phyloP scores from a whole-genome alignment of 2,888 invertebrate species.

The Eupithecia dodoneata region DNA sequence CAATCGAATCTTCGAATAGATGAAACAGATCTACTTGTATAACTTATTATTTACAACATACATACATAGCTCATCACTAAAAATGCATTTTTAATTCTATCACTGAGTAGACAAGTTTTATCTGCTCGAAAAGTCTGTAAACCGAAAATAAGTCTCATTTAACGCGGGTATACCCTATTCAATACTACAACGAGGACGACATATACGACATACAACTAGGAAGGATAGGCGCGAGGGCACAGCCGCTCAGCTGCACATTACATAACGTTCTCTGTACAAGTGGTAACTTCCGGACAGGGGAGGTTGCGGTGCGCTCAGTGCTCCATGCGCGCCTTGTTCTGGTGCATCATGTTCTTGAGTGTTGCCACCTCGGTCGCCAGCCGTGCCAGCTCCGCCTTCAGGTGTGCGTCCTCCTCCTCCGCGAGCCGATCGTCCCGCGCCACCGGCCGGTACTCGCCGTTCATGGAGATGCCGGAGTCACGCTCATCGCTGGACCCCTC shows the following conservation, averaged over 20 bases:
- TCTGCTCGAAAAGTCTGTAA: slow-evolving; percentile 82
- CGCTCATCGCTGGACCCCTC: slow-evolving; percentile 96
- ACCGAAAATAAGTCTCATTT: slow-evolving; percentile 76
- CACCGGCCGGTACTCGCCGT: slow-evolving; percentile 85
- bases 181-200: slow-evolving; percentile 66
- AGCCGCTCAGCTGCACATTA: slow-evolving; percentile 80
- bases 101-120: slow-evolving; percentile 82
- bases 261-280: slow-evolving; percentile 76
- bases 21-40: slow-evolving; percentile 82
- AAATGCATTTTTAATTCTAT: slow-evolving; percentile 82
- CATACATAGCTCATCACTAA: slow-evolving; percentile 81
- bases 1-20: slow-evolving; percentile 82
- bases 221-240: slow-evolving; percentile 79
- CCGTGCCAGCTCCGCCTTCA: slow-evolving; percentile 93
- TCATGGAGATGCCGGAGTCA: slow-evolving; percentile 94
- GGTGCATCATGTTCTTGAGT: slow-evolving; percentile 92
- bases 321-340: slow-evolving; percentile 82
- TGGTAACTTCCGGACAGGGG: slow-evolving; percentile 75
- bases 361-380: slow-evolving; percentile 96
- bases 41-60: slow-evolving; percentile 72
- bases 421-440: slow-evolving; percentile 66
- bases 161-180: slow-evolving; percentile 57
- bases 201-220: slow-evolving; percentile 71
- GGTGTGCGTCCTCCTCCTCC: slow-evolving; percentile 88
- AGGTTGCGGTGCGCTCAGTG: slow-evolving; percentile 69